phyloP scores from a whole-genome alignment of 2,888 invertebrate genomes.

The Meloe dianella region DNA sequence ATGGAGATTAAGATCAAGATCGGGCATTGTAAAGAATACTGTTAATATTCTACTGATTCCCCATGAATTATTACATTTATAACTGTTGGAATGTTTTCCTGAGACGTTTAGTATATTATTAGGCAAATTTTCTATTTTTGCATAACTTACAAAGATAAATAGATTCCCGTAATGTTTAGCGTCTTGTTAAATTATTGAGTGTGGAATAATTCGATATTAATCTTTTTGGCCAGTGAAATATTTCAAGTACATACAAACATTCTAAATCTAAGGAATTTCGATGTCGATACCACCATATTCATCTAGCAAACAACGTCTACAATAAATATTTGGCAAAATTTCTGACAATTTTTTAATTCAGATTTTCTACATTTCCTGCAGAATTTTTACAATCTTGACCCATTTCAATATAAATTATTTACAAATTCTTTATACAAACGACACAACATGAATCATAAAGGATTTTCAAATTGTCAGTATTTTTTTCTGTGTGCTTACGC shows the following conservation, averaged over 20 bases:
- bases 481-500: background rate
- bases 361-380: constrained; percentile 11
- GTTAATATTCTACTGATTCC: too few relatives aligned
- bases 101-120: too few relatives aligned
- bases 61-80: too few relatives aligned
- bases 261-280: too few relatives aligned
- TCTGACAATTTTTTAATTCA: constrained; percentile 1
- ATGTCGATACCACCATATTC: background rate
- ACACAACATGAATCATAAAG: background rate
- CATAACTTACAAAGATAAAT: too few relatives aligned
- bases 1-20: too few relatives aligned
- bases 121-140: too few relatives aligned
- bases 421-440: constrained; percentile 12
- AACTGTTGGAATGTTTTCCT: too few relatives aligned
- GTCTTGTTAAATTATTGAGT: background rate
- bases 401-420: constrained; percentile 10
- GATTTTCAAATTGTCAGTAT: background rate
- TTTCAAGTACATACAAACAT: constrained; percentile 8
- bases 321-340: constrained; percentile 6
- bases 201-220: background rate
- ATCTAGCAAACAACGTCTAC: background rate
- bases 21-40: too few relatives aligned
- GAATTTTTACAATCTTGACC: constrained; percentile 11
- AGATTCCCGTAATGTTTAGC: too few relatives aligned
- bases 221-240: background rate